Percentiles rank a stretch among this genome's conserved stretches.
phyloP scores from a whole-genome alignment of 2,113 vertebrate species.

The Austrofundulus limnaeus region DNA sequence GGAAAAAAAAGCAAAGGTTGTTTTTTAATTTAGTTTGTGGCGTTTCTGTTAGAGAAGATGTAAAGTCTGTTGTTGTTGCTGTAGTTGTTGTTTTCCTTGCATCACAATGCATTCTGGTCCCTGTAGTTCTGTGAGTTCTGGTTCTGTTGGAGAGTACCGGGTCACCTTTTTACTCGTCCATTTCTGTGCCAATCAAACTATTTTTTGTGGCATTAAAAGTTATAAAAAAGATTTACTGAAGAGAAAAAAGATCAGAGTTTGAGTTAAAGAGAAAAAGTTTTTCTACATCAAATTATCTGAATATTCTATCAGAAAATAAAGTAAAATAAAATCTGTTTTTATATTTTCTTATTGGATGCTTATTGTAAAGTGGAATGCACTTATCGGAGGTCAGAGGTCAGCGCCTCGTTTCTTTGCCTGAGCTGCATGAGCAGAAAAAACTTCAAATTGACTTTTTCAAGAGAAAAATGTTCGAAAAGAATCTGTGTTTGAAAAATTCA shows the following conservation, averaged over 20 bases:
- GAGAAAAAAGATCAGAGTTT: conserved; percentile 5
- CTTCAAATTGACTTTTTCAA: conserved; percentile 42
- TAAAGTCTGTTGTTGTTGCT: conserved; percentile 67
- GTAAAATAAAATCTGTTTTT: conserved; percentile 36
- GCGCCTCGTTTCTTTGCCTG: conserved; percentile 19
- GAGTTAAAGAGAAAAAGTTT: too few relatives aligned
- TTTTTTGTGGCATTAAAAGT: conserved; percentile 24
- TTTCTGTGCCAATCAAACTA: conserved; percentile 53
- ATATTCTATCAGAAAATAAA: conserved; percentile 38
- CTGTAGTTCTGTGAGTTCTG: conserved; percentile 69
- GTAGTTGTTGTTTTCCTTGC: conserved; percentile 68
- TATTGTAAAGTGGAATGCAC: conserved; percentile 44
- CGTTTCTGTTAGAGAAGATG: conserved; percentile 48
- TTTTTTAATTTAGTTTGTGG: conserved; percentile 11
- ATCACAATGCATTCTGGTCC: conserved; percentile 77
- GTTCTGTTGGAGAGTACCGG: conserved; percentile 38
- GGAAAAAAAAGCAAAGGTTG: neutral
- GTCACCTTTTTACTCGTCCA: conserved; percentile 54
- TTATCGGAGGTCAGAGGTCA: conserved; percentile 46
- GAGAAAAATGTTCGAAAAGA: conserved; percentile 44
- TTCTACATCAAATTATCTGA: conserved; percentile 51
- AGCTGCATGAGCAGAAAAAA: conserved; percentile 59
- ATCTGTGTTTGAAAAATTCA: conserved; percentile 64
- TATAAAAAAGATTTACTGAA: conserved; percentile 5
- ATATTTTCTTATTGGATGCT: conserved; percentile 68